Base-by-base conservation (phyloP, 2,888 invertebrate genomes). In the Parapristionchus giblindavisi region DNA sequence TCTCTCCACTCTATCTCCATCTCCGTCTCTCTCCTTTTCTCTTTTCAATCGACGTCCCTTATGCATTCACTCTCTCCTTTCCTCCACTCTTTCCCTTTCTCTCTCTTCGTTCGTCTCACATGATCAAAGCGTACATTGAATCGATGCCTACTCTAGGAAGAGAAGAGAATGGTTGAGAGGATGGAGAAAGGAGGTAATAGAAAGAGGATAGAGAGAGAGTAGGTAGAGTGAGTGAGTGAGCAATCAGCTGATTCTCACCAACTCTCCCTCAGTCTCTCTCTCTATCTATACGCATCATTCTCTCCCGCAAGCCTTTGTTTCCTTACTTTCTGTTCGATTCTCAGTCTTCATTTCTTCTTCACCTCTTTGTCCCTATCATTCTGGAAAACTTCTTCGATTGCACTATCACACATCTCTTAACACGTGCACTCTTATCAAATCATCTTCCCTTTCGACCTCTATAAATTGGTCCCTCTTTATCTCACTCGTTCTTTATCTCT, bases 111-210 rank as follows among this genome's bases (percentile, higher is more conserved):
- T 43, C 14, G n/a, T 21, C n/a, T 14, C 27, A 24, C 32, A 40
- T 29, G 40, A 36, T 5, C 24, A 24, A 61, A n/a, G 61, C 61
- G 38, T 40, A 40, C 61, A 32, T 43, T 14, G 43, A 14, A 65
- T 65, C 43, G 63, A 43, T 43, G 27, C 63, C 63, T 43, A 27
- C 27, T 56, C 63, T 32, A 24, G 38, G 61, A 43, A 17, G n/a
- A n/a, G n/a, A n/a, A n/a, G n/a, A n/a, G n/a, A 43, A 65, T 65
- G 40, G 43, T 65, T 43, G 63, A 43, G 56, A n/a, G 56, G 2
- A 43, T 65, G 24, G 43, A 43, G 61, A 65, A 65, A 65, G 43
- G 43, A 65, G 63, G 43, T 29, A 43, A 43, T 29, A 36, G 29
- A 65, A 11, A 11, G 61, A 32, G 40, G 40, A 32, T 3, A 61